Conservation (phyloP, 1,140 invertebrate species). For the Coptotermes formosanus region DNA sequence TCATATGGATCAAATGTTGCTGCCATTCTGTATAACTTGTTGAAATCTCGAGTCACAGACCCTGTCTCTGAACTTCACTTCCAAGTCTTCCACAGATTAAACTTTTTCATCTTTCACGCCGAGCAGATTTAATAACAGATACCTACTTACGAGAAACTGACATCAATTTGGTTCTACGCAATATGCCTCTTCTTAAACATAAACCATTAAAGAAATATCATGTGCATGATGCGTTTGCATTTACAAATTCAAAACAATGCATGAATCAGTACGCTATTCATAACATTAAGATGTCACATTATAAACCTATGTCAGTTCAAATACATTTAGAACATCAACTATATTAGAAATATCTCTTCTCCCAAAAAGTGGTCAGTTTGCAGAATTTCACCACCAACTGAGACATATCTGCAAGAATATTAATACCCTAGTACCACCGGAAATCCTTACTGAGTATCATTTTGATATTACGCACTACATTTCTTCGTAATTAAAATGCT, state of each 20-base stretch:
- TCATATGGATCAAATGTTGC: conserved; percentile 70
- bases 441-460: background rate
- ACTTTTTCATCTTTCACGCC: background rate
- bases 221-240: background rate
- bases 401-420: background rate
- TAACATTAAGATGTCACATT: background rate
- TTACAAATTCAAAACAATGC: background rate
- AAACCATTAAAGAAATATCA: background rate
- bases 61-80: background rate
- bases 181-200: background rate
- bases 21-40: conserved; percentile 52
- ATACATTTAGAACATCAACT: background rate
- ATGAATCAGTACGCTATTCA: background rate
- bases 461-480: background rate
- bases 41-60: background rate
- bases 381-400: background rate
- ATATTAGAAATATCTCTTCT: background rate
- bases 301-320: background rate
- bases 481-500: background rate
- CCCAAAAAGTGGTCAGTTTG: background rate
- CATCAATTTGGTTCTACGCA: background rate
- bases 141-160: too few species aligned
- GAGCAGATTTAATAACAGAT: background rate
- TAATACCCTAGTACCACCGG: background rate
- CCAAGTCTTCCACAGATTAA: background rate